Evolutionary conservation across 2,888 invertebrate species (phyloP).

Genomic region (Ormyrus rosae): DNA sequence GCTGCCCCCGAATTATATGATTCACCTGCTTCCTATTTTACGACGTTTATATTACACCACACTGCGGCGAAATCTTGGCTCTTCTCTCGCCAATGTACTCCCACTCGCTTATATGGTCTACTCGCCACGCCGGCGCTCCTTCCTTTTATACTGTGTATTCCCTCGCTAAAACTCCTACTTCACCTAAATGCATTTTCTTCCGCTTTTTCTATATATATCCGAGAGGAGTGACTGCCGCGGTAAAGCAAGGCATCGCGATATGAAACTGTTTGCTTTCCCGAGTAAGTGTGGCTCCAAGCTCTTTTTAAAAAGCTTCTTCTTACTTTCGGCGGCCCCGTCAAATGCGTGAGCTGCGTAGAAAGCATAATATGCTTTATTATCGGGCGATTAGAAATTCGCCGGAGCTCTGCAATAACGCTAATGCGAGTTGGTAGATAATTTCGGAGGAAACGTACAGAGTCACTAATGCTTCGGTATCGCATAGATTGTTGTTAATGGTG

Average conservation of each 20-base stretch:
- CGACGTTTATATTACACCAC: conserved; percentile 75
- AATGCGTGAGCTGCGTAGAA: too few species aligned
- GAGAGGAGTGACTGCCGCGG: neutral
- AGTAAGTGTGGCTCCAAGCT: too few species aligned
- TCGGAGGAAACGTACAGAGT: conserved; percentile 49
- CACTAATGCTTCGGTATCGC: conserved; percentile 68
- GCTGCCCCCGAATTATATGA: conserved; percentile 73
- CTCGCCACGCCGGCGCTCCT: conserved; percentile 35
- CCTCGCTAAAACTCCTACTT: conserved; percentile 50
- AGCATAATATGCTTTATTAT: conserved; percentile 20
- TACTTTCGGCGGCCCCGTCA: neutral
- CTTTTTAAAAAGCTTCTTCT: neutral
- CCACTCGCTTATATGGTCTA: conserved; percentile 17
- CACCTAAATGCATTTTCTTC: conserved; percentile 52
- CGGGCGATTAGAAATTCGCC: conserved; percentile 43
- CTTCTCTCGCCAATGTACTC: conserved; percentile 54
- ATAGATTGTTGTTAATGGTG: conserved; percentile 75
- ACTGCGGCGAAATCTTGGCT: conserved; percentile 68
- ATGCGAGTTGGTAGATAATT: conserved; percentile 34
- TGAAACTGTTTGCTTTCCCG: conserved; percentile 22
- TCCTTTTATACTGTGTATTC: conserved; percentile 50
- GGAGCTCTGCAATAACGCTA: conserved; percentile 39
- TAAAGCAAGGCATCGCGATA: conserved; percentile 26
- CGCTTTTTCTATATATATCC: conserved; percentile 41
- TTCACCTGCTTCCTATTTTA: conserved; percentile 76